phyloP scores from a whole-genome alignment of 2,113 vertebrate species.

The Sylvicapra grimmia region DNA sequence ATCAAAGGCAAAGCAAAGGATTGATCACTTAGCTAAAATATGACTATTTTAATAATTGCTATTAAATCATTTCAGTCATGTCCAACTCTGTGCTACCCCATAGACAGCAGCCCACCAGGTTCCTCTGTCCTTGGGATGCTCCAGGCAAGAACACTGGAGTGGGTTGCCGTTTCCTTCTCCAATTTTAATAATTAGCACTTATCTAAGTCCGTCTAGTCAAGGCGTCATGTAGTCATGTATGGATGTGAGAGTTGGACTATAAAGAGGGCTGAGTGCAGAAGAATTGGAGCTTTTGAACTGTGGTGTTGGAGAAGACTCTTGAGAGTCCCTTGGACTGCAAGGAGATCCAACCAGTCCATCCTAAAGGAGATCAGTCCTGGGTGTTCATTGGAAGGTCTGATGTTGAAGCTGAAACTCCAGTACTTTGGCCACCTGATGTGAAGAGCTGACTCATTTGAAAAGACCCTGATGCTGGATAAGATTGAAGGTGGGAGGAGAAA shows the following conservation, averaged over 20 bases:
- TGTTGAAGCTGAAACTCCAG: background rate
- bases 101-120: too few relatives aligned
- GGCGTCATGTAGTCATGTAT: background rate
- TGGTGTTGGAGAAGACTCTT: background rate
- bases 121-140: too few relatives aligned
- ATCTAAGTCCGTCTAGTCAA: background rate
- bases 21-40: background rate
- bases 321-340: background rate
- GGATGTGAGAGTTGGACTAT: background rate
- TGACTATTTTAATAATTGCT: background rate
- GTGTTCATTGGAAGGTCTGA: background rate
- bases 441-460: background rate
- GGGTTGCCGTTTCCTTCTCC: too few relatives aligned
- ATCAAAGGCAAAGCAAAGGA: background rate
- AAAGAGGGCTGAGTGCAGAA: background rate
- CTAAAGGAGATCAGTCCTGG: background rate
- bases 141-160: too few relatives aligned
- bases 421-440: rapidly evolving
- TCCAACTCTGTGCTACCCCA: too few relatives aligned
- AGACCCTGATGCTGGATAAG: background rate
- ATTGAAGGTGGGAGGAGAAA: background rate
- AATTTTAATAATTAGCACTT: background rate
- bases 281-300: background rate
- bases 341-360: background rate
- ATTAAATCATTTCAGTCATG: too few relatives aligned